Evolutionary conservation across 2,113 vertebrate genomes (phyloP).

Genomic region (Oreocharis arfaki): DNA sequence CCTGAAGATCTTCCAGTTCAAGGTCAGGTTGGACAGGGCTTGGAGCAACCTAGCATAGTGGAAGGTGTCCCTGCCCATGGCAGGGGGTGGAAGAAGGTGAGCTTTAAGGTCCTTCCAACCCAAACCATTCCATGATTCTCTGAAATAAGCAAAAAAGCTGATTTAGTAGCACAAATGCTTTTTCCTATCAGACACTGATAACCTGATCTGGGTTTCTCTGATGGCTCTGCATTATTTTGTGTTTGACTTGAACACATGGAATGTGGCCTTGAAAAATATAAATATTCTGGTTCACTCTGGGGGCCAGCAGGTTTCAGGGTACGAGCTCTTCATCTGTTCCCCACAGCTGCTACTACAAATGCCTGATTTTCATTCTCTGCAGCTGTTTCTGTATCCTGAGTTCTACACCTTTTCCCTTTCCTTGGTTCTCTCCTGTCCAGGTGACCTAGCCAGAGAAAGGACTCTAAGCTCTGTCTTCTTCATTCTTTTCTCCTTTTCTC

Average conservation of each 20-base stretch:
- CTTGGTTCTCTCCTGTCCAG: constrained; percentile 76
- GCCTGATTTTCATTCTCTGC: constrained; percentile 26
- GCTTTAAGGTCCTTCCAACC: not conserved
- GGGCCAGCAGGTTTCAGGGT: not conserved
- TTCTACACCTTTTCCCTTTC: constrained; percentile 58
- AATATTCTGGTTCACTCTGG: not conserved
- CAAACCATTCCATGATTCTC: not conserved
- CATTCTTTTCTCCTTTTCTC: constrained; percentile 79
- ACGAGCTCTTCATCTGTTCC: not conserved
- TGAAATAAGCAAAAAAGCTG: not conserved
- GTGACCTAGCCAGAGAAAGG: constrained; percentile 71
- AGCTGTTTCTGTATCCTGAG: constrained; percentile 50
- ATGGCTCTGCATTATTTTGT: not conserved
- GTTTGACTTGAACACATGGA: not conserved
- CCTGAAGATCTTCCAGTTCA: not conserved
- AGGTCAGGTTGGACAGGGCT: not conserved
- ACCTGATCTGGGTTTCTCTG: not conserved
- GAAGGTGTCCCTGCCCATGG: not conserved
- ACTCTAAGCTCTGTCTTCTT: constrained; percentile 70
- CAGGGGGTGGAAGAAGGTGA: not conserved
- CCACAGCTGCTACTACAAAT: constrained; percentile 14
- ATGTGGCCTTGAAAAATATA: not conserved
- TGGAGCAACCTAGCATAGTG: not conserved
- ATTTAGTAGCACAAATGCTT: not conserved
- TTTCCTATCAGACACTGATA: not conserved